Percentiles rank a stretch among this genome's conserved stretches.
Conservation (phyloP, 2,888 invertebrate species). For the Mechanitis mazaeus region DNA sequence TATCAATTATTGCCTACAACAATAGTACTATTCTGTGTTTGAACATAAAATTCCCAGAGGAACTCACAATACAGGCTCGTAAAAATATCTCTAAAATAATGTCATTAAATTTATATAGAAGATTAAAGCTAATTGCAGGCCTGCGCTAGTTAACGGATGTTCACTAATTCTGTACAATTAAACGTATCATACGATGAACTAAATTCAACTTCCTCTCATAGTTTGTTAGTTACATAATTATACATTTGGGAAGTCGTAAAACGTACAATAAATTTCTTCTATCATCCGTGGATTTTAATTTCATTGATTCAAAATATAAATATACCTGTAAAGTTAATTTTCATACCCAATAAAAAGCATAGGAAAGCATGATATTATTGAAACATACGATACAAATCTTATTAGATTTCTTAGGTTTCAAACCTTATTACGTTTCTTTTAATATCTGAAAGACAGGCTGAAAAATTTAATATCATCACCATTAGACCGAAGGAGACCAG, state of each 20-base stretch:
- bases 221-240: slow-evolving; percentile 15
- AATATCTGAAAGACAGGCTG: neutral
- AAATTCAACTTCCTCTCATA: slow-evolving; percentile 39
- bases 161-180: slow-evolving; percentile 67
- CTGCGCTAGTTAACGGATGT: slow-evolving; percentile 36
- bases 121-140: neutral
- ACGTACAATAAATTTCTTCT: neutral
- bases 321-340: too few relatives aligned
- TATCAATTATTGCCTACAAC: too few relatives aligned
- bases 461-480: slow-evolving; percentile 58
- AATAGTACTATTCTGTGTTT: too few relatives aligned
- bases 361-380: too few relatives aligned
- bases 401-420: too few relatives aligned
- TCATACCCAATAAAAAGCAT: too few relatives aligned
- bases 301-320: too few relatives aligned
- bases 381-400: too few relatives aligned
- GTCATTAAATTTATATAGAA: neutral
- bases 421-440: too few relatives aligned
- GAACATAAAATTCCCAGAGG: too few relatives aligned
- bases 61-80: too few relatives aligned
- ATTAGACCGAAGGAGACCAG: slow-evolving; percentile 83
- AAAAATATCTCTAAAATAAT: neutral
- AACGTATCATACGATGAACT: slow-evolving; percentile 62
- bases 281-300: too few relatives aligned
- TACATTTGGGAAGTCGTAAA: slow-evolving; percentile 8